Conservation (phyloP, 2,797 vertebrate species). For the Chaetodon trifasciatus region DNA sequence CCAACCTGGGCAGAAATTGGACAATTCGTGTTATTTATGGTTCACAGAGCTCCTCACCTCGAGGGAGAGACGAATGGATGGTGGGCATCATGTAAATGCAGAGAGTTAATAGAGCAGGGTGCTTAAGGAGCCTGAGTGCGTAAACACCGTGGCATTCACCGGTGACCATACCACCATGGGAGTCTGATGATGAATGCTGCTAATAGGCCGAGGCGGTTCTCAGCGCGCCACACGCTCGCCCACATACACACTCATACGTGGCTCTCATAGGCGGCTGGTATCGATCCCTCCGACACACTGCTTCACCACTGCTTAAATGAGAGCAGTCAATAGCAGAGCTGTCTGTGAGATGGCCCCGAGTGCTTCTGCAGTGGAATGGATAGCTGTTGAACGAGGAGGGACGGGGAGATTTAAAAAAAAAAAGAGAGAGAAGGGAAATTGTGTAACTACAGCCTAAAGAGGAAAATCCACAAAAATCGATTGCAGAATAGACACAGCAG, state of each 20-base stretch:
- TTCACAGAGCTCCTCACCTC: conserved; percentile 43
- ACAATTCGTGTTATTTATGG: conserved; percentile 67
- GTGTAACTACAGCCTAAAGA: conserved; percentile 3
- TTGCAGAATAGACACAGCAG: neutral
- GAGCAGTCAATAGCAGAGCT: conserved; percentile 69
- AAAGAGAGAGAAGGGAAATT: neutral
- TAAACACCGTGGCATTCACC: conserved; percentile 62
- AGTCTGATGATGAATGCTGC: conserved; percentile 70
- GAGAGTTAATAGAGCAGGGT: conserved; percentile 55
- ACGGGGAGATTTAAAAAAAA: neutral
- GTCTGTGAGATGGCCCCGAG: conserved; percentile 47
- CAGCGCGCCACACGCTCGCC: conserved; percentile 26
- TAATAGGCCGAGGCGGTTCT: conserved; percentile 59
- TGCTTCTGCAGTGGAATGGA: conserved; percentile 55
- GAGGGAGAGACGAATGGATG: conserved; percentile 46
- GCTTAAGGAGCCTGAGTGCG: conserved; percentile 59
- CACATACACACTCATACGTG: conserved; percentile 23
- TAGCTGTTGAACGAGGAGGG: conserved; percentile 28
- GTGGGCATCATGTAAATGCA: conserved; percentile 66
- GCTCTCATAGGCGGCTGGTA: conserved; percentile 47
- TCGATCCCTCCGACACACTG: conserved; percentile 63
- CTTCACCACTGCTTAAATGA: conserved; percentile 67
- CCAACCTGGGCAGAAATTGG: conserved; percentile 63
- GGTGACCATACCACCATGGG: conserved; percentile 52
- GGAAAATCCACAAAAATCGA: conserved; percentile 30